Base-by-base conservation (phyloP, 1,140 invertebrate species). In the Venustaconcha ellipsiformis region DNA sequence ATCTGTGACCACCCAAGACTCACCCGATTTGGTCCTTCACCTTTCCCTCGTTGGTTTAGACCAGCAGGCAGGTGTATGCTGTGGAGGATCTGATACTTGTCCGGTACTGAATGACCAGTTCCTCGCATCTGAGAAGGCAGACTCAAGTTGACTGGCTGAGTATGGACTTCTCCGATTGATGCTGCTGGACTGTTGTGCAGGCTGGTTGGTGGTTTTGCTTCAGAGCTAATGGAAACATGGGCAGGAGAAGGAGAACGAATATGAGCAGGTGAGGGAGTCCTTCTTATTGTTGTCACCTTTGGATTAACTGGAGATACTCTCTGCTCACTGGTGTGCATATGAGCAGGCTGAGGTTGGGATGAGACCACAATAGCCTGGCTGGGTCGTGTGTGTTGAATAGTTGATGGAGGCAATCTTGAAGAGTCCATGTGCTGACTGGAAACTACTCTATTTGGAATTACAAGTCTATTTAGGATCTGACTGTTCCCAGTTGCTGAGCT, bases 201-300 rank as follows among this genome's bases (percentile, higher is more conserved):
- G 37, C 37, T 48, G 37, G 37, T 48, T 48, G 37, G 37, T 48
- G 37, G 37, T 48, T 48, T 48, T 48, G 37, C 37, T 11, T 48
- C 37, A 8, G 37, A 48, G 37, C 37, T 48, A 48, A 48, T 48
- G 37, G 37, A 48, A 0, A 48, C 1, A 11, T 48, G 37, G 37
- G 37, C 37, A 48, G 37, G 37, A 48, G 37, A 48, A 6, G 37
- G 37, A 48, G 37, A 48, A 48, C 37, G 75, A 70, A 77, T 77
- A 66, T 77, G 75, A 20, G 75, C 75, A 56, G 75, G 75, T 14
- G 75, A 77, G 15, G 75, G 75, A 20, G 75, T 77, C 59, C 75
- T 72, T n/a, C 70, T 64, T 26, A 72, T 67, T 0, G 58, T 58
- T 66, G 65, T 23, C 14, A 70, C 63, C 26, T 66, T 59, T 57